These are phyloP conservation scores for Mixornis gularis DNA, from an alignment of 2,113 vertebrate species.

Conservation along the genomic window DNA sequence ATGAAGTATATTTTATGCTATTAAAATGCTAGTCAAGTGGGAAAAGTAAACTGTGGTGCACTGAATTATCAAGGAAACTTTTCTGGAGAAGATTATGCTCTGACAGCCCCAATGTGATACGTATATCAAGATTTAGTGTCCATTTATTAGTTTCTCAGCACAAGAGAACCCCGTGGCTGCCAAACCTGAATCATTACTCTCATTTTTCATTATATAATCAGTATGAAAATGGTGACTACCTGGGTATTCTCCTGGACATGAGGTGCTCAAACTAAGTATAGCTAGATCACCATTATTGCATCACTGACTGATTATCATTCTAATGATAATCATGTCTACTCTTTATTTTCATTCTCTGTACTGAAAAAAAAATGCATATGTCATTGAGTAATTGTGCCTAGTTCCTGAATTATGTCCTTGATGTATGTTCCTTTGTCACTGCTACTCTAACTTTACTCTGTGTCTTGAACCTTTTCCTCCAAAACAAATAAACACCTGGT, in stretches of 20 bases:
- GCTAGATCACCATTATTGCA: slow-evolving; percentile 66
- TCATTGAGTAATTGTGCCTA: slow-evolving; percentile 31
- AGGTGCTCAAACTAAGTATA: slow-evolving; percentile 65
- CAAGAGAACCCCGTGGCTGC: slow-evolving; percentile 60
- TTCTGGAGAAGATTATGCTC: slow-evolving; percentile 57
- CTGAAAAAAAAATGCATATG: slow-evolving; percentile 62
- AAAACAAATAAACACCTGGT: neutral
- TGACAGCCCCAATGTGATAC: slow-evolving; percentile 70
- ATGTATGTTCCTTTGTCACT: neutral
- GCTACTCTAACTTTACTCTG: neutral
- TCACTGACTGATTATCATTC: slow-evolving; percentile 69
- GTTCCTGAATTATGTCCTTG: slow-evolving; percentile 25
- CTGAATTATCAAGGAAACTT: slow-evolving; percentile 65
- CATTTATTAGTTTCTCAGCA: slow-evolving; percentile 72
- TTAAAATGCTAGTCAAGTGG: neutral
- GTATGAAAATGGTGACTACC: slow-evolving; percentile 67
- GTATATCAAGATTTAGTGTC: slow-evolving; percentile 78
- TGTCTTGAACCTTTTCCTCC: neutral
- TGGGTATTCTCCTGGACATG: slow-evolving; percentile 68
- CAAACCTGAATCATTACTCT: slow-evolving; percentile 75
- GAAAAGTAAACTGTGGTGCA: slow-evolving; percentile 36
- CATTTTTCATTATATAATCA: slow-evolving; percentile 75
- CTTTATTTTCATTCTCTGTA: slow-evolving; percentile 67
- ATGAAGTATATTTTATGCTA: neutral
- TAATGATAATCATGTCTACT: slow-evolving; percentile 68